Conservation (phyloP, 2,888 invertebrate genomes). For the Protonemura montana region DNA sequence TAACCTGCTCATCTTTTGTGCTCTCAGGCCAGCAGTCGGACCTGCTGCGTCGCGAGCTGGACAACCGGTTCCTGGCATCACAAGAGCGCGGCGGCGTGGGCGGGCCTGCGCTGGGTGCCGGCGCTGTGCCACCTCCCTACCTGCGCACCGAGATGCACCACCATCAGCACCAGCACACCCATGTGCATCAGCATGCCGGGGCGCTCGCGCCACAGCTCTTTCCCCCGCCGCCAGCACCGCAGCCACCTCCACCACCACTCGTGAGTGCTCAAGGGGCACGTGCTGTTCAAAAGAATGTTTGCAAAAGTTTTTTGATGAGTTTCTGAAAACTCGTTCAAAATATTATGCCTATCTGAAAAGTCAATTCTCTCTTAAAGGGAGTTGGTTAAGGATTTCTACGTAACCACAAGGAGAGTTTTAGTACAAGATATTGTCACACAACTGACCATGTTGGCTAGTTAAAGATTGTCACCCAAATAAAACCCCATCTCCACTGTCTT, state of each 20-base stretch:
- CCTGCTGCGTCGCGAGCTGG: conserved; percentile 85
- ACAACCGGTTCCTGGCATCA: conserved; percentile 88
- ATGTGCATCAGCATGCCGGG: conserved; percentile 86
- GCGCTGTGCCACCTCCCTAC: conserved; percentile 65
- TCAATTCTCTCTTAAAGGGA: no score
- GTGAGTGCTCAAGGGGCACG: no score
- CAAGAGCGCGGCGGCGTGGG: conserved; percentile 57
- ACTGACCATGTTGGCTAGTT: no score
- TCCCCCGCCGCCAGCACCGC: conserved; percentile 53
- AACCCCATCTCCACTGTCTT: no score
- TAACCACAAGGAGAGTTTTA: no score
- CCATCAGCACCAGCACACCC: conserved; percentile 92
- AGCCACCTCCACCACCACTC: conserved; percentile 48
- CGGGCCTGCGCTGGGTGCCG: conserved; percentile 52
- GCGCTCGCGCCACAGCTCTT: conserved; percentile 67
- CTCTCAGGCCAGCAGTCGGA: conserved; percentile 74
- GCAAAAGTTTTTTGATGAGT: no score
- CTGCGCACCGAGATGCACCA: conserved; percentile 89
- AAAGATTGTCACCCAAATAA: no score
- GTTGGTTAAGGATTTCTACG: no score
- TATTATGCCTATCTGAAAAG: no score
- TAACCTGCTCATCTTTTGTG: background rate
- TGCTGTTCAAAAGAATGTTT: no score
- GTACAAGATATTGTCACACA: no score
- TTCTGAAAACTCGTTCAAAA: no score